These are phyloP conservation scores for Cepphus grylle DNA, from an alignment of 2,113 vertebrate genomes.

Conservation along the genomic window DNA sequence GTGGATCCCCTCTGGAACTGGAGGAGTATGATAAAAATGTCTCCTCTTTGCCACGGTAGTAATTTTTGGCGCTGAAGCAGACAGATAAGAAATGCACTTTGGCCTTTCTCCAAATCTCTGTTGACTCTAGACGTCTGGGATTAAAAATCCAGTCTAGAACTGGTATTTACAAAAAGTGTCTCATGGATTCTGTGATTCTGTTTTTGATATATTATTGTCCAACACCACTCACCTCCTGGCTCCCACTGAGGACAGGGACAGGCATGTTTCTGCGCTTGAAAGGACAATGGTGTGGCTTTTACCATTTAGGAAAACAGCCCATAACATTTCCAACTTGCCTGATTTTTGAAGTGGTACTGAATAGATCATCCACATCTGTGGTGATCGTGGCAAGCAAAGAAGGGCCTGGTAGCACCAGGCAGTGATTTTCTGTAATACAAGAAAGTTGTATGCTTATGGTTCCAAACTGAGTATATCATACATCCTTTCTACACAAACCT, in stretches of 20 bases:
- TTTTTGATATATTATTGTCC: neutral
- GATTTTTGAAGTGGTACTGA: neutral
- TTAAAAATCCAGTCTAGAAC: neutral
- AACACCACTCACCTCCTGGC: fast-evolving
- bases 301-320: neutral
- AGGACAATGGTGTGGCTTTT: neutral
- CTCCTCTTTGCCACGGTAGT: neutral
- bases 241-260: neutral
- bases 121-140: neutral
- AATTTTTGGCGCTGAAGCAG: neutral
- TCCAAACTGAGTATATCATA: slow-evolving; percentile 38
- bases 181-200: neutral
- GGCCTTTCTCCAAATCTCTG: neutral
- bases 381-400: neutral
- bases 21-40: neutral
- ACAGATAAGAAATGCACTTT: neutral
- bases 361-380: neutral
- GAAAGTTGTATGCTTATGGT: slow-evolving; percentile 21
- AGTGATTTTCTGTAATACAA: slow-evolving; percentile 53
- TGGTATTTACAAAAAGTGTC: neutral
- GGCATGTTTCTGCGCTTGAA: neutral
- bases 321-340: neutral
- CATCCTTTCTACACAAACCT: neutral
- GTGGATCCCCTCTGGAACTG: neutral
- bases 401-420: slow-evolving; percentile 10